These are phyloP conservation scores for Nesoenas mayeri DNA, from an alignment of 2,113 vertebrate genomes.

Conservation along the genomic window DNA sequence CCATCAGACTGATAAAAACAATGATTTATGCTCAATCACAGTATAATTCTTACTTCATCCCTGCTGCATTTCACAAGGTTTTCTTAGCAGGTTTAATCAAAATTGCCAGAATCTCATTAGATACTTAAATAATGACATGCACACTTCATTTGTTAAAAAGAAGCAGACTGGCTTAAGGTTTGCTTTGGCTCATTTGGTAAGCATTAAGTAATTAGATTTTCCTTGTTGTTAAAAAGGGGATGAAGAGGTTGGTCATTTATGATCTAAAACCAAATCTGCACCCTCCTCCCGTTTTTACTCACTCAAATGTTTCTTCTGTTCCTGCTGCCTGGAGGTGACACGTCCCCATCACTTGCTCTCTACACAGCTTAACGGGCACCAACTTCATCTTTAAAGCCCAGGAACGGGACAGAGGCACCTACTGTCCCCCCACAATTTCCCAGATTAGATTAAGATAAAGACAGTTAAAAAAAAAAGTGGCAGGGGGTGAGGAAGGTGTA, in stretches of 20 bases:
- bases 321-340: too few species aligned
- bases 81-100: slow-evolving; percentile 15
- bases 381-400: background rate
- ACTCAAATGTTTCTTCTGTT: background rate
- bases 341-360: background rate
- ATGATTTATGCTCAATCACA: background rate
- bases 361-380: too few species aligned
- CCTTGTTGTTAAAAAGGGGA: background rate
- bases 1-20: background rate
- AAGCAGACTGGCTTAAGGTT: slow-evolving; percentile 20
- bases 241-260: background rate
- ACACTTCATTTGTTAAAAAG: slow-evolving; percentile 21
- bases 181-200: background rate
- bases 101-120: slow-evolving; percentile 12
- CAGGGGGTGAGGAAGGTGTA: too few species aligned
- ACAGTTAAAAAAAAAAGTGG: background rate
- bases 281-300: background rate
- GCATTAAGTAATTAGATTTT: slow-evolving; percentile 13
- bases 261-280: background rate
- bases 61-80: background rate
- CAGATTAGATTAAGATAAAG: background rate
- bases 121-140: slow-evolving; percentile 26
- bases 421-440: background rate
- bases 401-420: background rate
- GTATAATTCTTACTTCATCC: background rate